phyloP scores from a whole-genome alignment of 2,113 vertebrate species.

The Chloroceryle aenea region DNA sequence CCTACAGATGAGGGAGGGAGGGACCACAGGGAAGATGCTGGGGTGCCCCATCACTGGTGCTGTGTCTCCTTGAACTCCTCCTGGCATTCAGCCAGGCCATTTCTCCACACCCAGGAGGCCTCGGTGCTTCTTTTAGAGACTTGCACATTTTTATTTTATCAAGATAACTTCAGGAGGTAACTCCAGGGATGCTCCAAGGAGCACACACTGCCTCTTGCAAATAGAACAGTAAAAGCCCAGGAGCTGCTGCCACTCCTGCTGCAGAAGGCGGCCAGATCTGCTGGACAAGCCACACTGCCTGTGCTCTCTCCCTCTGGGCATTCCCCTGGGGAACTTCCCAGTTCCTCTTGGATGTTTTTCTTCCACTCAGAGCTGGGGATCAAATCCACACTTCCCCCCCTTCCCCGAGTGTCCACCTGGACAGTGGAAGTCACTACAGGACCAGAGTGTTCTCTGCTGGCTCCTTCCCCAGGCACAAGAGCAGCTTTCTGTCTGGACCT shows the following conservation, averaged over 20 bases:
- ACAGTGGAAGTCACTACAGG: background rate
- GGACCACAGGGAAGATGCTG: rapidly evolving
- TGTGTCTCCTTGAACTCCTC: background rate
- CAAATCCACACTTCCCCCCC: background rate
- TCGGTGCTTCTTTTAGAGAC: background rate
- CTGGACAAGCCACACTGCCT: background rate
- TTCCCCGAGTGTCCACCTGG: background rate
- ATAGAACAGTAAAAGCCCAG: background rate
- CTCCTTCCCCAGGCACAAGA: background rate
- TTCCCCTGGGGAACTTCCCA: background rate
- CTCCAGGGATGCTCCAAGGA: background rate
- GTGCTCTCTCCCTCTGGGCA: too few relatives aligned
- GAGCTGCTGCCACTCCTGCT: background rate
- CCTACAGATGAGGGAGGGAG: background rate
- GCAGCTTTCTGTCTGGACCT: too few relatives aligned
- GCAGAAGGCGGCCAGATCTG: background rate
- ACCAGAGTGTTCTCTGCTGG: background rate
- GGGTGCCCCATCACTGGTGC: background rate
- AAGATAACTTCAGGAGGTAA: rapidly evolving
- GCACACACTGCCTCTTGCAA: rapidly evolving
- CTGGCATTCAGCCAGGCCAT: rapidly evolving
- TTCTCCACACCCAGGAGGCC: background rate
- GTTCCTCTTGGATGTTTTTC: background rate
- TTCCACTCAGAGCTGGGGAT: background rate
- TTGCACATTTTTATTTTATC: rapidly evolving